Evolutionary conservation across 2,888 invertebrate genomes (phyloP).

Genomic region (Suillia variegata): DNA sequence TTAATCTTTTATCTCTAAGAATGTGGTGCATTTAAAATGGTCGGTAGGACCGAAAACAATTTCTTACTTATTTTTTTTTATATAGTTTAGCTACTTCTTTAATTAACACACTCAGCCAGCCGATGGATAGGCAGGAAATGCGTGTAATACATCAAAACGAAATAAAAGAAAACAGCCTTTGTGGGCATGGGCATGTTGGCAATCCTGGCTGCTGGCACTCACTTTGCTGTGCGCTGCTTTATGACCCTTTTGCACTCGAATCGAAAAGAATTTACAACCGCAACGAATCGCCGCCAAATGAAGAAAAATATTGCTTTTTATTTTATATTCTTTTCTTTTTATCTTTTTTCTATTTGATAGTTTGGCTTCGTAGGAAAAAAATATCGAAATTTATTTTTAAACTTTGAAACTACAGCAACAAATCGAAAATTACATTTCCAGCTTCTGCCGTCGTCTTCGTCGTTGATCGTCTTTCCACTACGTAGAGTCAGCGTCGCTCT

Average conservation of each 20-base stretch:
- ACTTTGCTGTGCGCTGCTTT: conserved; percentile 15
- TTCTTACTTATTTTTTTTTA: conserved; percentile 5
- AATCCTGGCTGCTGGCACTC: too few species aligned
- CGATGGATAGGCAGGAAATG: conserved; percentile 30
- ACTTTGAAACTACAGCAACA: conserved; percentile 1
- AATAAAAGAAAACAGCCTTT: too few species aligned
- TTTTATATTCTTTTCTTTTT: not conserved
- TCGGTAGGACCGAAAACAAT: too few species aligned
- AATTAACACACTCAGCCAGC: not conserved
- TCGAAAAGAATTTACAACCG: conserved; percentile 36
- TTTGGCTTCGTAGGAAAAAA: not conserved
- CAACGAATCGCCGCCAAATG: conserved; percentile 30
- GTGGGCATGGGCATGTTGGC: too few species aligned
- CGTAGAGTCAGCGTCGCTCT: too few species aligned
- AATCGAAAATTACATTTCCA: not conserved
- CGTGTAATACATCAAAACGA: conserved; percentile 33
- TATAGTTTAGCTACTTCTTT: conserved; percentile 1
- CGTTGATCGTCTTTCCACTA: too few species aligned
- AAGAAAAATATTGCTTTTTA: not conserved
- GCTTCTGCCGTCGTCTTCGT: not conserved
- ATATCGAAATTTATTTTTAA: conserved; percentile 15
- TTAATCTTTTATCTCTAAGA: too few species aligned
- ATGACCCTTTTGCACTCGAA: conserved; percentile 21
- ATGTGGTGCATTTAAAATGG: too few species aligned
- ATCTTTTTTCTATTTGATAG: not conserved